Conservation (phyloP, 2,888 invertebrate species). For the Brachyopa scutellaris region DNA sequence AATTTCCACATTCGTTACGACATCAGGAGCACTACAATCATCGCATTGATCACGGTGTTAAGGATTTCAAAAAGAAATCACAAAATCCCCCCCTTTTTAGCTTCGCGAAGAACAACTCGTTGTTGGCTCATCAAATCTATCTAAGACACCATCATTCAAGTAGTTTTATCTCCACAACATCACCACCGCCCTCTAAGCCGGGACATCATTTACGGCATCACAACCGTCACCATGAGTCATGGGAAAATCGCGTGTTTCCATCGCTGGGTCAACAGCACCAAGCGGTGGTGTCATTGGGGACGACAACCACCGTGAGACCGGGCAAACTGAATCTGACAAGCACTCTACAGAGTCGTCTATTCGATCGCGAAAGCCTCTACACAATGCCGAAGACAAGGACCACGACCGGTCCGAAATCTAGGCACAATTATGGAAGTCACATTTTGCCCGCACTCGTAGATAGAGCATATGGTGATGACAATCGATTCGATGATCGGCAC, state of each 20-base stretch:
- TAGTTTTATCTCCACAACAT: conserved; percentile 18
- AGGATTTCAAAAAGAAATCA: conserved; percentile 70
- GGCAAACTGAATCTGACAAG: conserved; percentile 69
- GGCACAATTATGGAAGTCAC: conserved; percentile 68
- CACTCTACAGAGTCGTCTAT: conserved; percentile 76
- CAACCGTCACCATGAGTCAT: conserved; percentile 78
- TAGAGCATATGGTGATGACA: conserved; percentile 59
- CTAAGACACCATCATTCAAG: conserved; percentile 69
- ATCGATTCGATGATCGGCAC: conserved; percentile 52
- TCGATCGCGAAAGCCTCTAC: conserved; percentile 79
- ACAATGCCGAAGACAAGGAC: conserved; percentile 72
- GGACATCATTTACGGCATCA: conserved; percentile 79
- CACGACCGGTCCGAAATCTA: conserved; percentile 74
- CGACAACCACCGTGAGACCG: conserved; percentile 50
- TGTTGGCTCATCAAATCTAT: conserved; percentile 44
- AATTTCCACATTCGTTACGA: conserved; percentile 74
- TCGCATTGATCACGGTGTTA: conserved; percentile 74
- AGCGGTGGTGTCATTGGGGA: conserved; percentile 1
- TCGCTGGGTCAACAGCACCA: conserved; percentile 76
- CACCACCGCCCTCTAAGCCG: conserved; percentile 41
- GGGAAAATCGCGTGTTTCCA: conserved; percentile 78
- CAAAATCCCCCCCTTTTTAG: not conserved
- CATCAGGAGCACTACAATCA: conserved; percentile 77
- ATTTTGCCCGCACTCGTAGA: conserved; percentile 44
- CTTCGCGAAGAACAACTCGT: conserved; percentile 34